A percentile compares a stretch with the other conserved stretches of the same genome.
phyloP scores from a whole-genome alignment of 2,888 invertebrate genomes.

The Agonopterix heracliana region DNA sequence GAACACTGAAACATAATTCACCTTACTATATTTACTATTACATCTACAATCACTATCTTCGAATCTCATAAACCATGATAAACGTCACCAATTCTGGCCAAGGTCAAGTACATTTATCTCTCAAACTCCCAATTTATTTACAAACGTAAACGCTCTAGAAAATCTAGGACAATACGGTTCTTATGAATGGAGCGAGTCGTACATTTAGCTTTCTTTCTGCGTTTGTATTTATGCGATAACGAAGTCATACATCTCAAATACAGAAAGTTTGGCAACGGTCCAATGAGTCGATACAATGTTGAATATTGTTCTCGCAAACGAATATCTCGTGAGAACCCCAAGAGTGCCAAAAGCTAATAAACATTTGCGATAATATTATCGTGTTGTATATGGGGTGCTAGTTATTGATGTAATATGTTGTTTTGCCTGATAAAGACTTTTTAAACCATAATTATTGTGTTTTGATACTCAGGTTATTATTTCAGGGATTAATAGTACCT shows the following conservation, averaged over 20 bases:
- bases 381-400: constrained; percentile 2
- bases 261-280: constrained; percentile 30
- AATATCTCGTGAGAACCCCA: constrained; percentile 5
- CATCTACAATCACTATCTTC: too few relatives aligned
- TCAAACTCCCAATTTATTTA: background rate
- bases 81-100: background rate
- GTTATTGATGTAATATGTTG: background rate
- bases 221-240: constrained; percentile 6
- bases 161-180: constrained; percentile 11
- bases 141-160: background rate
- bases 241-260: constrained; percentile 21
- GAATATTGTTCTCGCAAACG: constrained; percentile 19
- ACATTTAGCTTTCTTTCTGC: constrained; percentile 3
- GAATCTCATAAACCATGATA: background rate
- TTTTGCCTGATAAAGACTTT: too few relatives aligned
- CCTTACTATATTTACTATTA: too few relatives aligned
- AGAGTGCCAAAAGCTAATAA: constrained; percentile 33
- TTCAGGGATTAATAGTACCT: too few relatives aligned
- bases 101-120: background rate
- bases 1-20: too few relatives aligned
- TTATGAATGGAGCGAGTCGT: constrained; percentile 4
- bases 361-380: constrained; percentile 19
- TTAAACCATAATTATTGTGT: too few relatives aligned
- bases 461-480: too few relatives aligned
- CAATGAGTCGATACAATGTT: constrained; percentile 33